Evolutionary conservation across 2,888 invertebrate species (phyloP).

Genomic region (Melinopterus prodromus): DNA sequence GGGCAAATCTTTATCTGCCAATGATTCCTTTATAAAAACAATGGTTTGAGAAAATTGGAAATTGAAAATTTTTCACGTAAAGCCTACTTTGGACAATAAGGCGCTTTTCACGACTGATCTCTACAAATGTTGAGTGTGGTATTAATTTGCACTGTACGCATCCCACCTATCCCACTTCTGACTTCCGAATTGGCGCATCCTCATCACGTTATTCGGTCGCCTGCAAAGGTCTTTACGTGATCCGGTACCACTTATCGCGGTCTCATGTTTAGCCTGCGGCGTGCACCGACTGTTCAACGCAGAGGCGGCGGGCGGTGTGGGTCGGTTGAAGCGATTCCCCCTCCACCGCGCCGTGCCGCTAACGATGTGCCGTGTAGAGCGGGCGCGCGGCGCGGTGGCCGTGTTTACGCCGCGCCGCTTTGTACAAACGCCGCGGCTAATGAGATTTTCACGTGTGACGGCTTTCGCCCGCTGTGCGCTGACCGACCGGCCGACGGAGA

Average conservation of each 20-base stretch:
- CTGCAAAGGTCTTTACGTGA: background rate
- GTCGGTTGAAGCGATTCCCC: background rate
- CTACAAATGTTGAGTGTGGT: no score
- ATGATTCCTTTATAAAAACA: no score
- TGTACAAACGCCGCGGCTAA: slow-evolving; percentile 4
- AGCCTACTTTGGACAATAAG: no score
- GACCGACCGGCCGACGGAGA: slow-evolving; percentile 4
- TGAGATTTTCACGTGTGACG: slow-evolving; percentile 13
- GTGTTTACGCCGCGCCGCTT: background rate
- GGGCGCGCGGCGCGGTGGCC: background rate
- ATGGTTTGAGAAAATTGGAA: no score
- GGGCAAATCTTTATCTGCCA: no score
- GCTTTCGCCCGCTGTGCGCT: background rate
- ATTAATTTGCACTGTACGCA: no score
- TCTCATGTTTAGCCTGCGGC: background rate
- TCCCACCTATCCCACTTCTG: background rate
- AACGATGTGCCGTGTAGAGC: background rate
- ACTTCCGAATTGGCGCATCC: background rate
- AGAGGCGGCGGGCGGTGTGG: background rate
- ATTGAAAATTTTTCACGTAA: no score
- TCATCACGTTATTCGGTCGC: background rate
- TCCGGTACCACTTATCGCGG: background rate
- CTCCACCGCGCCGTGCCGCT: background rate
- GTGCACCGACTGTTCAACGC: background rate
- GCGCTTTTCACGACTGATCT: no score